Base-by-base conservation (phyloP, 1,140 invertebrate species). In the Aphis gossypii region DNA sequence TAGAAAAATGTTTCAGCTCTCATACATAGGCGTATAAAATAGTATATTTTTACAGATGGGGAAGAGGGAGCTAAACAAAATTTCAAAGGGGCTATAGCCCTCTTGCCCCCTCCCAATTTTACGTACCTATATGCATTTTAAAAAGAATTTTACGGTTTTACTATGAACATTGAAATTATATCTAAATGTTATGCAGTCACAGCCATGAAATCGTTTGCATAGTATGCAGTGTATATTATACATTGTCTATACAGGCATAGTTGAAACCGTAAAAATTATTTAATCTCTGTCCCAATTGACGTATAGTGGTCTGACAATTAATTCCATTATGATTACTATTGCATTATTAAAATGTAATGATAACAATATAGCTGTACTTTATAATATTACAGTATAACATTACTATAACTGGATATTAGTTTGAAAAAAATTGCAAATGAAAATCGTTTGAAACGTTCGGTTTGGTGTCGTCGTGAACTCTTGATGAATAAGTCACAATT, bases 401-500 rank as follows among this genome's bases (percentile, higher is more conserved):
- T 35, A n/a, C n/a, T n/a, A n/a, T n/a, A 18, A 46, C 18, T 54
- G 25, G 88, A 56, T 56, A 90, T 90, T 90, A 41, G 21, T 38
- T 44, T 41, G 21, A 6, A 60, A 60, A 90, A 54, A 88, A 56
- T 30, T 51, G 20, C 21, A 1, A 20, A 0, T 25, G 60, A 7
- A 44, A 90, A 44, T 60, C 54, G 54, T n/a, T 44, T 20, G 88
- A 25, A 38, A 54, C 25, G 1, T 30, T 30, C 6, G 7, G 23
- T 25, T 76, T 14, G 14, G 14, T n/a, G 56, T 51, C 14, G 14
- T 1, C 2, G 23, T 46, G 11, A 38, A 2, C 1, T 6, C 54
- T 41, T n/a, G 89, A 68, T 60, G 89, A n/a, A 68, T 68, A 68
- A 20, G 89, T 90, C 30, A 25, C 25, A 44, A 56, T 90, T 90